Evolutionary conservation across 2,113 vertebrate species (phyloP).

Genomic region (Notothenia rossii): DNA sequence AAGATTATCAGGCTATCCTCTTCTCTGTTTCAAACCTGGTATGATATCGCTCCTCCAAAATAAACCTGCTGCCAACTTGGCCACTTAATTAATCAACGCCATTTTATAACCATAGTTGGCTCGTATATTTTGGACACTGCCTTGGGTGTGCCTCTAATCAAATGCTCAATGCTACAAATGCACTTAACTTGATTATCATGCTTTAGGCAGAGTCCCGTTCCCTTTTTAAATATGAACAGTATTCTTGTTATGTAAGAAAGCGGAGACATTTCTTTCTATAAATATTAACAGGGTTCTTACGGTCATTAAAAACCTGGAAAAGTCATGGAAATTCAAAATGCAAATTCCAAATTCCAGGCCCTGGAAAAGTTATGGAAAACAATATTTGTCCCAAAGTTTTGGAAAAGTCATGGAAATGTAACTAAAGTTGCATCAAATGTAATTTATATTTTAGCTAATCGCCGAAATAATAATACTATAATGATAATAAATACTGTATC

Average conservation of each 20-base stretch:
- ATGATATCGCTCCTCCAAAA: neutral
- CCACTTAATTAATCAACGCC: neutral
- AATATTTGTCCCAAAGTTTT: too few relatives aligned
- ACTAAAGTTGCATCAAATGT: too few relatives aligned
- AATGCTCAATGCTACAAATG: neutral
- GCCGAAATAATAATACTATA: too few relatives aligned
- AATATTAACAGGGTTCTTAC: too few relatives aligned
- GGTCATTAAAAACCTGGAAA: too few relatives aligned
- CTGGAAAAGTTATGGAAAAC: too few relatives aligned
- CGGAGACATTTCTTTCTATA: too few relatives aligned
- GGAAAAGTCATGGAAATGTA: too few relatives aligned
- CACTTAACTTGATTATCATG: neutral
- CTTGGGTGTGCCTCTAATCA: neutral
- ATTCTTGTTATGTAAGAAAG: neutral
- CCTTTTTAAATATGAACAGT: neutral
- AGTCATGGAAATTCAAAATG: too few relatives aligned
- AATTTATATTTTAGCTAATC: too few relatives aligned
- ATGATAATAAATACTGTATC: too few relatives aligned
- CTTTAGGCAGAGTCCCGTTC: neutral
- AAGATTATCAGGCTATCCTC: neutral
- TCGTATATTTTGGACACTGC: neutral
- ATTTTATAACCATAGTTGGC: neutral
- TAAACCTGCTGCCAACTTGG: neutral
- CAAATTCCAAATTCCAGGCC: too few relatives aligned
- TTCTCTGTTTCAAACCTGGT: neutral